Percentiles rank a stretch among this genome's conserved stretches.
Evolutionary conservation across 2,113 vertebrate genomes (phyloP).

Genomic region (Etheostoma cragini): DNA sequence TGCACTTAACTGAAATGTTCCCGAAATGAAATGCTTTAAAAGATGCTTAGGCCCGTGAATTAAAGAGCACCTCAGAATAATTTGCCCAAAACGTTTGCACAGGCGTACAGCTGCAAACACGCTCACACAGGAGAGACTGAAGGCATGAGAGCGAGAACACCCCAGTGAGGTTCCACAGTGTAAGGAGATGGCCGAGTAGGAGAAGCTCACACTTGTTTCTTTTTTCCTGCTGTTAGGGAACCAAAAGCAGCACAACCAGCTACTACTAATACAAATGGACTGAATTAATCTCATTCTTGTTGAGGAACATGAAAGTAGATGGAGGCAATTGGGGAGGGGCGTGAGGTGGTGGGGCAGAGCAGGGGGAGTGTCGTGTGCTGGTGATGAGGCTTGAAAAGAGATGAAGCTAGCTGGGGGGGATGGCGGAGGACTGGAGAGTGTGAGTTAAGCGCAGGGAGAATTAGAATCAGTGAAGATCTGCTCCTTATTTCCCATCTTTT

Average conservation of each 20-base stretch:
- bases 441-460: slow-evolving; percentile 74
- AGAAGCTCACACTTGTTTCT: slow-evolving; percentile 8
- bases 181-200: slow-evolving; percentile 24
- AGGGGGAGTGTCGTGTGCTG: slow-evolving; percentile 27
- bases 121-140: slow-evolving; percentile 13
- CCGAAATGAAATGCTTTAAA: slow-evolving; percentile 52
- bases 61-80: slow-evolving; percentile 9
- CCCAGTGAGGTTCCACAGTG: slow-evolving; percentile 16
- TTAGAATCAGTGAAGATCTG: slow-evolving; percentile 64
- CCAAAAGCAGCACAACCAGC: slow-evolving; percentile 53
- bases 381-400: slow-evolving; percentile 71
- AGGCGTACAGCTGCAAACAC: slow-evolving; percentile 17
- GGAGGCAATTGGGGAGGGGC: slow-evolving; percentile 47
- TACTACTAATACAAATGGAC: slow-evolving; percentile 69
- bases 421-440: slow-evolving; percentile 26
- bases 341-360: slow-evolving; percentile 11
- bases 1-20: slow-evolving; percentile 50
- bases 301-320: slow-evolving; percentile 67
- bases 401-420: slow-evolving; percentile 24
- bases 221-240: slow-evolving; percentile 44
- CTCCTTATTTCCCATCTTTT: slow-evolving; percentile 32
- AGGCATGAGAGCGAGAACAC: slow-evolving; percentile 1
- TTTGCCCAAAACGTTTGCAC: slow-evolving; percentile 9
- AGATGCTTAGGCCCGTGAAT: slow-evolving; percentile 32
- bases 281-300: slow-evolving; percentile 77